phyloP scores from a whole-genome alignment of 1,140 invertebrate genomes.

The Stegodyphus mimosarum region DNA sequence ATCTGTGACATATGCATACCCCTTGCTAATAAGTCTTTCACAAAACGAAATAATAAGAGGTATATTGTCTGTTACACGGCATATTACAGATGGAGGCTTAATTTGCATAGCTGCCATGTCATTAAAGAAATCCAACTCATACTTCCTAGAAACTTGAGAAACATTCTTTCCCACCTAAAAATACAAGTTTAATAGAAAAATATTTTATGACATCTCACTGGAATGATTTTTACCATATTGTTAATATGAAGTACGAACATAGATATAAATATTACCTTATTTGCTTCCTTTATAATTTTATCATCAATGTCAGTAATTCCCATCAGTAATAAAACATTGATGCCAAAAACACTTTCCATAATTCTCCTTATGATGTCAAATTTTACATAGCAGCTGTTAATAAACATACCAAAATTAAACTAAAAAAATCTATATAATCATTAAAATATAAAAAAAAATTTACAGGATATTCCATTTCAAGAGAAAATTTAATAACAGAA shows the following conservation, averaged over 20 bases:
- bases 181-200: conserved; percentile 41
- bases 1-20: conserved; percentile 76
- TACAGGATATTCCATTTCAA: neutral
- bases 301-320: conserved; percentile 96
- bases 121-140: conserved; percentile 85
- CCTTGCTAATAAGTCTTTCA: conserved; percentile 74
- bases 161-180: conserved; percentile 69
- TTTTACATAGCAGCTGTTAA: conserved; percentile 80
- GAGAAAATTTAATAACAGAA: neutral
- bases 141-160: conserved; percentile 74
- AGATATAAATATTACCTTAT: conserved; percentile 67
- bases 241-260: neutral
- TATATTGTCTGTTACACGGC: conserved; percentile 85
- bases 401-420: neutral
- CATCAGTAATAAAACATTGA: conserved; percentile 82
- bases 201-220: neutral
- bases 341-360: conserved; percentile 79
- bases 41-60: conserved; percentile 82
- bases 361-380: conserved; percentile 89
- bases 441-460: neutral
- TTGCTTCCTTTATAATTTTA: conserved; percentile 86
- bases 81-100: conserved; percentile 75
- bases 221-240: too few species aligned
- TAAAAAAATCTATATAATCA: neutral
- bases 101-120: conserved; percentile 82